phyloP scores from a whole-genome alignment of 1,140 invertebrate species.

The Drosophila paulistorum region DNA sequence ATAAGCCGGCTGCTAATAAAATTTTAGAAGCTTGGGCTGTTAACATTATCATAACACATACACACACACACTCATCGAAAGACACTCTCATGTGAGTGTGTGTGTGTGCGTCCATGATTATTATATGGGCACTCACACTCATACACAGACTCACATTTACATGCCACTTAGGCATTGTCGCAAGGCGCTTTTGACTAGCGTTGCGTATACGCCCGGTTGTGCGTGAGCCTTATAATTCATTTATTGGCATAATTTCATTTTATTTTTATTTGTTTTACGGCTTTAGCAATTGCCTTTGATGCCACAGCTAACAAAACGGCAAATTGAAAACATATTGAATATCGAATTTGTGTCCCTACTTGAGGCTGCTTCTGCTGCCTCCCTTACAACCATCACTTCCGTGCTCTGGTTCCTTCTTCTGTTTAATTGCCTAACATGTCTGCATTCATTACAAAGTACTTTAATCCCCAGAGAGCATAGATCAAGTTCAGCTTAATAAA shows the following conservation, averaged over 20 bases:
- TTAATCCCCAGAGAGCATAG: constrained; percentile 66
- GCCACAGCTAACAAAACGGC: constrained; percentile 36
- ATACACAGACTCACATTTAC: constrained; percentile 51
- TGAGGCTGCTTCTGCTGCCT: background rate
- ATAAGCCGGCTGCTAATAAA: constrained; percentile 73
- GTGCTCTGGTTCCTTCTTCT: constrained; percentile 42
- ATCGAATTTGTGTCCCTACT: constrained; percentile 42
- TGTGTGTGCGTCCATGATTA: constrained; percentile 59
- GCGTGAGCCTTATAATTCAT: constrained; percentile 76
- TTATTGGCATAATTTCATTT: constrained; percentile 79
- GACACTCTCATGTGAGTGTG: constrained; percentile 1
- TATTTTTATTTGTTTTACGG: constrained; percentile 78
- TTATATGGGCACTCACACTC: constrained; percentile 56
- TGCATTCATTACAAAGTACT: constrained; percentile 75
- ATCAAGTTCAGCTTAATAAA: constrained; percentile 74
- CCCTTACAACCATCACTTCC: constrained; percentile 16
- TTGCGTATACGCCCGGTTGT: constrained; percentile 68
- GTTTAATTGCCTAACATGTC: constrained; percentile 51
- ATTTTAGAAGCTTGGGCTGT: constrained; percentile 76
- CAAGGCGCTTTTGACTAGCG: constrained; percentile 59
- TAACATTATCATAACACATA: constrained; percentile 77
- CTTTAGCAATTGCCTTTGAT: constrained; percentile 68
- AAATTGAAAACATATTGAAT: constrained; percentile 80
- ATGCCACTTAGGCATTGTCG: constrained; percentile 70
- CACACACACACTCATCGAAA: constrained; percentile 11